A percentile compares a stretch with the other conserved stretches of the same genome.
Evolutionary conservation across 35 echinoderm and acorn worm genomes (phyloP).

Genomic region (Heliocidaris tuberculata): DNA sequence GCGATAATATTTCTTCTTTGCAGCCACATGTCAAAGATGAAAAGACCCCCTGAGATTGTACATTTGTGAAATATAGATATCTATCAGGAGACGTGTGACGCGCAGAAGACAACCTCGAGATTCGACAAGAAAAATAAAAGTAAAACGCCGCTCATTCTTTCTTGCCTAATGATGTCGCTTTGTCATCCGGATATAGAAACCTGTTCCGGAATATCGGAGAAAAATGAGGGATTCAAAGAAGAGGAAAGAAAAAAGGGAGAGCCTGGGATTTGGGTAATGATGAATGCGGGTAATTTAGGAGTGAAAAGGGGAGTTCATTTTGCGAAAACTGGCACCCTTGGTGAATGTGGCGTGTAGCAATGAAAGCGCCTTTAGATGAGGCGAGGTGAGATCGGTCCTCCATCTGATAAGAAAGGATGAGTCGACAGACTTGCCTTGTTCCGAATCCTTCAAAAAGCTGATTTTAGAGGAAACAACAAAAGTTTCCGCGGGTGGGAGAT

Average conservation of each 20-base stretch:
- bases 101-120: background rate
- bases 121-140: background rate
- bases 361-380: background rate
- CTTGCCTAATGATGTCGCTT: background rate
- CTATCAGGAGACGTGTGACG: background rate
- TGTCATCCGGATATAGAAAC: slow-evolving; percentile 1
- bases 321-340: background rate
- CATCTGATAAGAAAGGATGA: background rate
- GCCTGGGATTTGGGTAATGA: background rate
- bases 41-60: background rate
- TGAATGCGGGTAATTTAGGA: slow-evolving; percentile 1
- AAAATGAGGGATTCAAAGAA: background rate
- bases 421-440: background rate
- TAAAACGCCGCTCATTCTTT: background rate
- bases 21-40: background rate
- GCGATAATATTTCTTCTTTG: background rate
- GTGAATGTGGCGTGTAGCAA: background rate
- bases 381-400: background rate
- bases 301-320: background rate
- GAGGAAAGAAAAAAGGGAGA: background rate
- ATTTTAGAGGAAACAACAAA: background rate
- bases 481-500: background rate
- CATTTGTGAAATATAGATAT: background rate
- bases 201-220: background rate
- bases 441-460: background rate